These are phyloP conservation scores for Distichodus sexfasciatus DNA, from an alignment of 2,797 vertebrate genomes.

Conservation along the genomic window DNA sequence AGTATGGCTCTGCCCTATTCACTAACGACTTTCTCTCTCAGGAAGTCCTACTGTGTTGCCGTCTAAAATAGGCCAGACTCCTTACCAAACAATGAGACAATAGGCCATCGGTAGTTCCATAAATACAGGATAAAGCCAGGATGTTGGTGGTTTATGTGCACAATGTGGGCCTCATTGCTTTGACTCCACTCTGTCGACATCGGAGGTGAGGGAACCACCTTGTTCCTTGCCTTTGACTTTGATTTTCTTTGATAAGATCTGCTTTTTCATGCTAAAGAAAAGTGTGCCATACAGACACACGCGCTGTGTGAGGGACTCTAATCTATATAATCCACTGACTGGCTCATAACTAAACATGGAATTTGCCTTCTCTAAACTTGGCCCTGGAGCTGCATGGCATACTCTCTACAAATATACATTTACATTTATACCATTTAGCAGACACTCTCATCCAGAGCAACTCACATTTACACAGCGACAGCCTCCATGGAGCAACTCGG, in stretches of 20 bases:
- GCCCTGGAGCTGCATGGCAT: too few species aligned
- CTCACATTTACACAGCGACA: too few species aligned
- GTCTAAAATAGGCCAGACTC: conserved; percentile 56
- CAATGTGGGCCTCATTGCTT: conserved; percentile 52
- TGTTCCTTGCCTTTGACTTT: conserved; percentile 38
- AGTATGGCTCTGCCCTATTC: conserved; percentile 28
- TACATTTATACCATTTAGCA: too few species aligned
- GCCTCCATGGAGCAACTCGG: too few species aligned
- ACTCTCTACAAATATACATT: too few species aligned
- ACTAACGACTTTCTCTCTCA: conserved; percentile 56
- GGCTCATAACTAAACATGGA: not conserved
- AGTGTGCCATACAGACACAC: not conserved
- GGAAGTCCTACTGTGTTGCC: conserved; percentile 65
- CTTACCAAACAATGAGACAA: conserved; percentile 70
- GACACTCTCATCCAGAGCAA: too few species aligned
- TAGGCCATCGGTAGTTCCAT: conserved; percentile 56
- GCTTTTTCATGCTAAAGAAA: not conserved
- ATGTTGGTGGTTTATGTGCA: conserved; percentile 59
- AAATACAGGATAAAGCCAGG: conserved; percentile 69
- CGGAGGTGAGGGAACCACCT: conserved; percentile 14
- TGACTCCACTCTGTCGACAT: conserved; percentile 39
- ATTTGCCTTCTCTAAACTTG: not conserved
- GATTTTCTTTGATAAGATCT: conserved; percentile 30
- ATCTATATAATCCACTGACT: not conserved
- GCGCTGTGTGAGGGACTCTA: not conserved